These are phyloP conservation scores for Otocyon megalotis DNA, from an alignment of 2,113 vertebrate genomes.

Conservation along the genomic window DNA sequence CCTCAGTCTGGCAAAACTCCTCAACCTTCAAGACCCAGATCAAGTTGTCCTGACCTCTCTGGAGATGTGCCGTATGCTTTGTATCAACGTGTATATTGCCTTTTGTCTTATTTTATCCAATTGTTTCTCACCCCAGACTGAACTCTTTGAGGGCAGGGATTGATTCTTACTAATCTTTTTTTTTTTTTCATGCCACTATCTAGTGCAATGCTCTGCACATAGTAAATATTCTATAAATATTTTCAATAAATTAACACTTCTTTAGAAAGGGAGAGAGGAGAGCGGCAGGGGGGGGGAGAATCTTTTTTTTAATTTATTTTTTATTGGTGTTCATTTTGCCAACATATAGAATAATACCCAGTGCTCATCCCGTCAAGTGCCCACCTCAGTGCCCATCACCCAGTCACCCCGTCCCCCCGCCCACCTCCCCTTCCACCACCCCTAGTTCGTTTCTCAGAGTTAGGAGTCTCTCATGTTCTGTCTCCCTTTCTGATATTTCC, in stretches of 20 bases:
- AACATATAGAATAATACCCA: no score
- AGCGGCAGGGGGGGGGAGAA: neutral
- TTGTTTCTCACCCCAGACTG: neutral
- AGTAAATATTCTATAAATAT: neutral
- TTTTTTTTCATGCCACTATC: neutral
- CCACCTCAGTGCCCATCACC: no score
- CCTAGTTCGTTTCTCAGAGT: no score
- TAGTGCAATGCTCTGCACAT: neutral
- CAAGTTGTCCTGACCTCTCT: neutral
- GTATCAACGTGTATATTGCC: neutral
- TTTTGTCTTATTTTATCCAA: neutral
- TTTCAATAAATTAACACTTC: neutral
- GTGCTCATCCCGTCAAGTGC: no score
- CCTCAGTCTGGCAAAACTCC: neutral
- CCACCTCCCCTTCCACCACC: no score
- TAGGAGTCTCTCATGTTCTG: no score
- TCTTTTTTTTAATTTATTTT: no score
- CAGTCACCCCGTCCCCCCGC: no score
- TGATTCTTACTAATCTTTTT: neutral
- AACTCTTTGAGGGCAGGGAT: neutral
- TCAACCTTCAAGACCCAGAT: neutral
- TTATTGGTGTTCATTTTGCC: no score
- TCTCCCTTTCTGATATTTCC: no score
- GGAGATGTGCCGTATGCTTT: neutral
- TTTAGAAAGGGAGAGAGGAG: neutral